Evolutionary conservation across 1,140 invertebrate species (phyloP).

Genomic region (Charaxes varanes): DNA sequence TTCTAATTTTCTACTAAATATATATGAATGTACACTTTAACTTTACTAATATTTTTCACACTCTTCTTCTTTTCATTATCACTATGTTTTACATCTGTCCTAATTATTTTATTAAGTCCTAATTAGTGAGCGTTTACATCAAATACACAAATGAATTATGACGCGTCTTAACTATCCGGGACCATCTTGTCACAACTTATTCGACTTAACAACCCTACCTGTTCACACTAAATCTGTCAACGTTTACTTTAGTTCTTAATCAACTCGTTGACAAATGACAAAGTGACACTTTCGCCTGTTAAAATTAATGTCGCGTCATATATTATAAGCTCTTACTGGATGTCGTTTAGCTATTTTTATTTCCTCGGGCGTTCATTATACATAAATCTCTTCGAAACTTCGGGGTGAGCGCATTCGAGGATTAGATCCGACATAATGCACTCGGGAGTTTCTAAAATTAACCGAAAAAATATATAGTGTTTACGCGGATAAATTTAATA

Average conservation of each 20-base stretch:
- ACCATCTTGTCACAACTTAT: conserved; percentile 48
- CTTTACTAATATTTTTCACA: conserved; percentile 38
- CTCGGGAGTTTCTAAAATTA: conserved; percentile 34
- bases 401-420: conserved; percentile 24
- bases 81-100: conserved; percentile 21
- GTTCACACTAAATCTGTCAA: conserved; percentile 50
- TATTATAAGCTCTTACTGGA: conserved; percentile 37
- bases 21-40: conserved; percentile 32
- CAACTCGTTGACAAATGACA: conserved; percentile 60
- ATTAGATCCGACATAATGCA: conserved; percentile 41
- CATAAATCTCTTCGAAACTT: conserved; percentile 39
- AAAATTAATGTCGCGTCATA: conserved; percentile 50
- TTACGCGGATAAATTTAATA: conserved; percentile 23
- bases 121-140: conserved; percentile 20
- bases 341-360: conserved; percentile 48
- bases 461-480: conserved; percentile 31
- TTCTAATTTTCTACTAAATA: conserved; percentile 28
- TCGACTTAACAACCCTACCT: conserved; percentile 30
- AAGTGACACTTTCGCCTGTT: conserved; percentile 43
- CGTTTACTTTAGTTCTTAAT: conserved; percentile 51
- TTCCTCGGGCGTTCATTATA: conserved; percentile 36
- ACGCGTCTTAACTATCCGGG: conserved; percentile 16
- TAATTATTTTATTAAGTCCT: conserved; percentile 19
- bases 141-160: conserved; percentile 13
- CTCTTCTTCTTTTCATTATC: conserved; percentile 53